These are phyloP conservation scores for Galbula dea DNA, from an alignment of 2,113 vertebrate genomes.

Conservation along the genomic window DNA sequence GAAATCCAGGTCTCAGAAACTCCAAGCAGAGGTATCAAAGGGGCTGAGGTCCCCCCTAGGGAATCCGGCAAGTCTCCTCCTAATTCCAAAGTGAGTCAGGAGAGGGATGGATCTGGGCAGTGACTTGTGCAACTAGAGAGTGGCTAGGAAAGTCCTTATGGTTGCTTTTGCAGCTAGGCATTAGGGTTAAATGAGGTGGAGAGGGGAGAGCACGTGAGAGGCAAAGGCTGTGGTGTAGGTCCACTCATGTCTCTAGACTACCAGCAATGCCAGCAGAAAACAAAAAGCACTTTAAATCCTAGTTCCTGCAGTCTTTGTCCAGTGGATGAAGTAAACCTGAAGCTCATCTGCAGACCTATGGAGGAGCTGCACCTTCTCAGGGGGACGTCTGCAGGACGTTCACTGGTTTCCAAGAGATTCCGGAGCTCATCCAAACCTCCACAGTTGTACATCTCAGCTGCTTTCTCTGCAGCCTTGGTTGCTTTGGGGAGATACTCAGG, in stretches of 20 bases:
- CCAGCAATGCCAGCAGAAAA: not conserved
- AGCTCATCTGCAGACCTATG: not conserved
- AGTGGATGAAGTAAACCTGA: not conserved
- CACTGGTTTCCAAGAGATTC: not conserved
- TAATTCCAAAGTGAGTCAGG: not conserved
- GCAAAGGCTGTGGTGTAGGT: not conserved
- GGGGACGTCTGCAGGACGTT: not conserved
- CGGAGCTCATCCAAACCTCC: not conserved
- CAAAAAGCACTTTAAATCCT: not conserved
- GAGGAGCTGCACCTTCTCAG: not conserved
- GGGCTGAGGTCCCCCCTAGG: not conserved
- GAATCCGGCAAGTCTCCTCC: not conserved
- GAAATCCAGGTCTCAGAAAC: not conserved
- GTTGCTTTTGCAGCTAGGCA: not conserved
- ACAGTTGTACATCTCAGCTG: not conserved
- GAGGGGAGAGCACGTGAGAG: not conserved
- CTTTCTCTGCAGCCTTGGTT: not conserved
- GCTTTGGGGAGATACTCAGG: not conserved
- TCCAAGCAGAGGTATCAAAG: not conserved
- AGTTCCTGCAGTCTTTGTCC: not conserved
- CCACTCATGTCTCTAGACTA: not conserved
- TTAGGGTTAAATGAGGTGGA: not conserved
- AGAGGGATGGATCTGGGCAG: not conserved
- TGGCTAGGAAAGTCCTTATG: not conserved
- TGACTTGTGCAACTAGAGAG: not conserved